Evolutionary conservation across 2,113 vertebrate genomes (phyloP), one percentile per base, ranked within the genome.

Genomic region (Poeciliopsis turrubarensis): DNA sequence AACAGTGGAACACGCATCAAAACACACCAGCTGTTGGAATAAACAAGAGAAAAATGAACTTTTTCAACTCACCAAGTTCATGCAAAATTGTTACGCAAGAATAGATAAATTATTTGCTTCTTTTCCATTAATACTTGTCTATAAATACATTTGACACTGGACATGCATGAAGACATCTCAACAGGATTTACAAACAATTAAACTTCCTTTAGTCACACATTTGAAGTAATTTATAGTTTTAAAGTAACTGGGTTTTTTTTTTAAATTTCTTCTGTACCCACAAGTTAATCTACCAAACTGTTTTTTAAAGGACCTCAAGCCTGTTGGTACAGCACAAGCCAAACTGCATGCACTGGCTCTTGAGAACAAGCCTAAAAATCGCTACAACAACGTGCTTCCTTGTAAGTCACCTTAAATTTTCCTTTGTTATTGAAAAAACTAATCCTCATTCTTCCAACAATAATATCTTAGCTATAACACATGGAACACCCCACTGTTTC

Each of bases 331-430:
- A 25, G 92, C 68, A 80, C 97, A 97, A 81, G 79, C 95, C 0
- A 98, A 95, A 90, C 90, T 85, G 54, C 90, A 89, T n/a, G 96
- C 97, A 11, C 91, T 95, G 72, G 77, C 89, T 65, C 3, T 90
- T n/a, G 96, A 98, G 37, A 99, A 99, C 79, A 97, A 96, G 83
- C 91, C 91, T 1, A 99, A 99, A 94, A 99, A 99, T 78, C 96
- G 98, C 89, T 99, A 99, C 86, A 98, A 95, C 89, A 99, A 99
- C 0, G 98, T 99, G 41, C 93, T 98, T 65, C 97, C 98, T 63
- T 99, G 98, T 99, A 89, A 96, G 98, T 95, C 76, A 31, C 68
- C 34, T 71, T 9, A 60, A 77, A 65, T 69, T 26, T 41, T 17
- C 60, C 29, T 72, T 80, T 65, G 34, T 76, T 73, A 61, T 72